phyloP scores from a whole-genome alignment of 2,113 vertebrate species.

The Alces alces region DNA sequence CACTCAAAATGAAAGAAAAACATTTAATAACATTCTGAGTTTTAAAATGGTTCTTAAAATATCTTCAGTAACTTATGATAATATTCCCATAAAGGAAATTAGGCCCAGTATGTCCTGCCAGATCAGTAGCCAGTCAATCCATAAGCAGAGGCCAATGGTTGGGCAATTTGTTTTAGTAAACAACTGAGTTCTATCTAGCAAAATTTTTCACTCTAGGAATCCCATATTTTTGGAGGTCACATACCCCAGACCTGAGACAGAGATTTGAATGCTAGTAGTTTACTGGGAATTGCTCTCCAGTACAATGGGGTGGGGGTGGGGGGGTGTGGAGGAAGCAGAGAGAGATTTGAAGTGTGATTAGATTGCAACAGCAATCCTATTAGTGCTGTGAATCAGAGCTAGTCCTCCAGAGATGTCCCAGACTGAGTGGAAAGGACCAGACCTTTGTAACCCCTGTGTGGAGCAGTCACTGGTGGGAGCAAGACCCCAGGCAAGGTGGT shows the following conservation, averaged over 20 bases:
- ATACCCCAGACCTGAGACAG: not conserved
- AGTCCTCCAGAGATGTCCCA: not conserved
- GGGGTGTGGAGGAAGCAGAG: not conserved
- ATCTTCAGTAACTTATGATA: constrained; percentile 40
- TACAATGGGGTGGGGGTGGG: too few species aligned
- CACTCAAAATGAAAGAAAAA: constrained; percentile 76
- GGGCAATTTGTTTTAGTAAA: not conserved
- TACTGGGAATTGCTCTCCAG: not conserved
- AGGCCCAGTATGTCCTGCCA: not conserved
- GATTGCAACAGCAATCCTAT: too few species aligned
- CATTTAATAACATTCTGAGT: constrained; percentile 66
- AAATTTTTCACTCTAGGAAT: not conserved
- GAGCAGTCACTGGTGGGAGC: not conserved
- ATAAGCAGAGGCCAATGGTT: not conserved
- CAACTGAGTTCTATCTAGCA: not conserved
- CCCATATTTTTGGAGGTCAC: not conserved
- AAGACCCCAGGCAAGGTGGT: not conserved
- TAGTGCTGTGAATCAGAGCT: not conserved
- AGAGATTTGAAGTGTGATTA: not conserved
- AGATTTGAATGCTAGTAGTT: not conserved
- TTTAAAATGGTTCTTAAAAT: constrained; percentile 60
- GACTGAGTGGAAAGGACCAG: not conserved
- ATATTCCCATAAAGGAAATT: not conserved
- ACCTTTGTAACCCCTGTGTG: not conserved
- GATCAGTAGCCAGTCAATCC: not conserved